phyloP scores from a whole-genome alignment of 2,113 vertebrate genomes.

The Sebastes schlegelii region DNA sequence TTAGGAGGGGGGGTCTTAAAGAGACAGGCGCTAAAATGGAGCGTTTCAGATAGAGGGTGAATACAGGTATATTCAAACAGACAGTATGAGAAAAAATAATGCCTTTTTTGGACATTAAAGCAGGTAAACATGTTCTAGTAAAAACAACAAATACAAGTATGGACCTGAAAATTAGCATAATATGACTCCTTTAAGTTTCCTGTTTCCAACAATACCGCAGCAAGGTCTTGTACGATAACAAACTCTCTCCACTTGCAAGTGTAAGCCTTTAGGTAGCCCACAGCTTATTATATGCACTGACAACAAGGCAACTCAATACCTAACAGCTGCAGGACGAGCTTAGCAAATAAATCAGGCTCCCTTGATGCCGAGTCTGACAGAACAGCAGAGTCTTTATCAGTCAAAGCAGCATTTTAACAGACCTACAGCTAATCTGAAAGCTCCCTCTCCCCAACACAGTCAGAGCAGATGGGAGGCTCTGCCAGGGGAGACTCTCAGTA shows the following conservation, averaged over 20 bases:
- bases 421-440: constrained; percentile 70
- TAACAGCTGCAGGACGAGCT: constrained; percentile 76
- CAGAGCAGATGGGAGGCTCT: constrained; percentile 75
- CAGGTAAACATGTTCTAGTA: no score
- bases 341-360: constrained; percentile 73
- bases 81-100: no score
- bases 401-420: constrained; percentile 72
- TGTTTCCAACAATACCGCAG: constrained; percentile 7
- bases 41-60: no score
- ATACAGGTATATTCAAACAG: no score
- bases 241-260: constrained; percentile 45
- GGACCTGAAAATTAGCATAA: no score
- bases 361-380: constrained; percentile 64
- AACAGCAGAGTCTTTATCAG: constrained; percentile 77
- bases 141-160: no score
- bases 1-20: no score
- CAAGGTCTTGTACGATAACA: constrained; percentile 32
- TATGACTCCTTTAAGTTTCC: neutral
- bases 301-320: constrained; percentile 67
- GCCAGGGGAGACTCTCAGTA: constrained; percentile 68
- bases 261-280: constrained; percentile 48
- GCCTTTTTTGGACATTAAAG: no score
- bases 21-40: no score
- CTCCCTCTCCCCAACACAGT: constrained; percentile 51
- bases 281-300: constrained; percentile 66